Percentiles rank a stretch among this genome's conserved stretches.
Conservation (phyloP, 2,888 invertebrate genomes). For the Timandra comae region DNA sequence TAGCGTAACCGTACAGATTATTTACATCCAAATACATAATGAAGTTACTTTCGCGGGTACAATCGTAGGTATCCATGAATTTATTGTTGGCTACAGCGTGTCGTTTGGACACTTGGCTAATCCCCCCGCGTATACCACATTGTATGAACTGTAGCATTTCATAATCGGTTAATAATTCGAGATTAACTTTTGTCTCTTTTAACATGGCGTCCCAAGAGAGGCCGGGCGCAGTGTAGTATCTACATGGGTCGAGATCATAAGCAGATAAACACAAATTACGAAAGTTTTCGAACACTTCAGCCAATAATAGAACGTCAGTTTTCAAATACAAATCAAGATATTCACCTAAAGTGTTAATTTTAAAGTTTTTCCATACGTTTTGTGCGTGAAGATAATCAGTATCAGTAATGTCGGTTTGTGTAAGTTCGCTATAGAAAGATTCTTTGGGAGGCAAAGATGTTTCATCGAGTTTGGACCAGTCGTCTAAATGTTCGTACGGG, state of each 20-base stretch:
- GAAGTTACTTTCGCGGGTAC: slow-evolving; percentile 17
- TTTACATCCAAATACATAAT: slow-evolving; percentile 36
- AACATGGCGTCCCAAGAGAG: slow-evolving; percentile 27
- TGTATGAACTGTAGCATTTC: slow-evolving; percentile 19
- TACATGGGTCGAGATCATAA: slow-evolving; percentile 14
- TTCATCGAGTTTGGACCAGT: slow-evolving; percentile 12
- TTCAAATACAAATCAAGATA: slow-evolving; percentile 34
- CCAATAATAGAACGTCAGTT: slow-evolving; percentile 30
- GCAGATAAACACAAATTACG: slow-evolving; percentile 24
- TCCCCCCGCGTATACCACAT: slow-evolving; percentile 19
- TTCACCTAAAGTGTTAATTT: slow-evolving; percentile 23
- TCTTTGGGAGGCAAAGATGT: slow-evolving; percentile 13
- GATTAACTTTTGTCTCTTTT: slow-evolving; percentile 12
- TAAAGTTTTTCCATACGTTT: slow-evolving; percentile 27
- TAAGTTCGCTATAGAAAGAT: slow-evolving; percentile 15
- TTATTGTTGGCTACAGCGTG: slow-evolving; percentile 34
- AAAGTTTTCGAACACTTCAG: slow-evolving; percentile 38
- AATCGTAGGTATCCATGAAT: slow-evolving; percentile 24
- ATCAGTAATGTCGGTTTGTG: slow-evolving; percentile 9
- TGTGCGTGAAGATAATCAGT: slow-evolving; percentile 23
- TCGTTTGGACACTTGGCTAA: slow-evolving; percentile 20
- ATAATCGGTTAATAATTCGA: slow-evolving; percentile 21
- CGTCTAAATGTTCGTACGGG: slow-evolving; percentile 23
- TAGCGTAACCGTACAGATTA: slow-evolving; percentile 38
- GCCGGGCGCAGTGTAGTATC: slow-evolving; percentile 12